Base-by-base conservation (phyloP, 2,797 vertebrate genomes). In the Mormyrops attenuatus region DNA sequence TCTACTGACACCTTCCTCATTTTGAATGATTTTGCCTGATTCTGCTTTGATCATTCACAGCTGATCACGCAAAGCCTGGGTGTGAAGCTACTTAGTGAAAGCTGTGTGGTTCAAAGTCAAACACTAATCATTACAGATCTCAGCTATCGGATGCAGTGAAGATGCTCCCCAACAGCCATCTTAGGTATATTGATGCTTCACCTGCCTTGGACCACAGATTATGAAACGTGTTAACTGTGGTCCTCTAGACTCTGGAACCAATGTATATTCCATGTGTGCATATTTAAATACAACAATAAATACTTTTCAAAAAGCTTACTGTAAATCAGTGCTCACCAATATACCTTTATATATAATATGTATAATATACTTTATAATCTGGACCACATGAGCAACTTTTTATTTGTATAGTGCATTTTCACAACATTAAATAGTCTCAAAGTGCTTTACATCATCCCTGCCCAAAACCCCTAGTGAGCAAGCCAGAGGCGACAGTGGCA, bases 221-320 rank as follows among this genome's bases (percentile, higher is more conserved):
- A 73, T 73, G 69, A 73, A 73, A 73, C 38, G 17, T 41, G 69
- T 73, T 73, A 38, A 73, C 69, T 73, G 30, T 17, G 30, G 13
- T 38, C 69, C 30, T 73, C 69, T 38, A 73, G 34, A 17, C 69
- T 73, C 69, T 73, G 69, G 69, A 73, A 73, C 34, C 5, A 17
- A 15, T 73, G 69, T 38, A 73, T 73, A 73, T 38, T 73, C 13
- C 5, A 6, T 73, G 34, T 73, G 30, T 73, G 69, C 15, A 73
- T 73, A 73, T 73, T 73, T 73, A 73, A 73, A 38, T 73, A 73
- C 69, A 73, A 73, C 13, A 73, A 73, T 73, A 73, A 73, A 73
- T 73, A 17, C 69, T 73, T 73, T 73, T 38, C 69, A 73, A 73
- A 73, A 73, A 73, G 69, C 69, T 15, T 38, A 41, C 34, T 73